Evolutionary conservation across 2,888 invertebrate species (phyloP), one percentile per base, ranked within the genome.

Genomic region (Miltochrista miniata): DNA sequence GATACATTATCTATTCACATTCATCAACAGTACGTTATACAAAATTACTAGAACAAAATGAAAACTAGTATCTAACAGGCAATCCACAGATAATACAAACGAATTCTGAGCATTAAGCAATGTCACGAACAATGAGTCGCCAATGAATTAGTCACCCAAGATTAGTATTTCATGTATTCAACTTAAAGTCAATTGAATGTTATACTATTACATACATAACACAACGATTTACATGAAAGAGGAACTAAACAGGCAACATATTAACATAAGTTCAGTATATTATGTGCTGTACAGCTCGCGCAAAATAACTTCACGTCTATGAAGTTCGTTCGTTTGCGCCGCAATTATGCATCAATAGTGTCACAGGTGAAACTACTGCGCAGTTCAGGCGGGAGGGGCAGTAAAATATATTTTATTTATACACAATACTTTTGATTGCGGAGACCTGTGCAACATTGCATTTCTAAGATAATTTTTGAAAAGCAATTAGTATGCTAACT

Each of bases 121-220:
- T 35, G 37, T 49, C 49, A 51, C 51, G 60, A 63, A 73, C 76
- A 76, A 74, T 70, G 39, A 66, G 61, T 70, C 63, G 55, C 53
- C 45, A 40, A 49, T 52, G 51, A 74, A n/a, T 76, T 72, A 76
- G 67, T 75, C 75, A 74, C 60, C 53, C 57, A 51, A 45, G 57
- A 72, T 75, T 69, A 63, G 38, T 68, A 40, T 73, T 71, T 69
- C 58, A 71, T 71, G 53, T 69, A 74, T 72, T 70, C 61, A 58
- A 62, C 51, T 54, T 64, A 45, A 44, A 56, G 58, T 61, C 55
- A 45, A 59, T 36, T 57, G 56, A 68, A 68, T 66, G 64, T 59
- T 58, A 66, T 49, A 50, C 42, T 44, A 51, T 42, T 51, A 42
- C 14, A 45, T 46, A 47, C 59, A 51, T 61, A 37, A 51, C 54